Base-by-base conservation (phyloP, 2,113 vertebrate genomes). In the Aegypius monachus region DNA sequence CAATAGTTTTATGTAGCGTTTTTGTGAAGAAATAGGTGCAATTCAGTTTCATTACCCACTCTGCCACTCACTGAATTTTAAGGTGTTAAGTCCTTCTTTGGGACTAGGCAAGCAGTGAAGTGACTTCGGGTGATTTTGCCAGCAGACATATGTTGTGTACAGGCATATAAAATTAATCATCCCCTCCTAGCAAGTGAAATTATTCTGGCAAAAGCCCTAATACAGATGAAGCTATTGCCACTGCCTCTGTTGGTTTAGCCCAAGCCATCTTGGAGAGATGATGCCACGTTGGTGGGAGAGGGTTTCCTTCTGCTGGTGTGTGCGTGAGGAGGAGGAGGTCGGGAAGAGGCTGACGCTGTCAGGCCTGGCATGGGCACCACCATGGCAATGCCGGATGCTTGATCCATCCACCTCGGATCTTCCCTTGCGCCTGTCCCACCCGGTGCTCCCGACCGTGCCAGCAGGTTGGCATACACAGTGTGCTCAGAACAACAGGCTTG, bases 101-200 rank as follows among this genome's bases (percentile, higher is more conserved):
- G 42, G 61, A 82, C 66, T 75, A 85, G 21, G 70, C 68, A 87
- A 95, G 91, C 78, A 53, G 66, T 34, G 66, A 95, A 93, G 62
- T 85, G 40, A 72, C 87, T 95, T 87, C 0, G 9, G 36, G 72
- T 90, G 92, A 48, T 93, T 95, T 90, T 96, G 78, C 52, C 74
- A 91, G 90, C 66, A 23, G 42, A 32, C 93, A 55, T 93, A 84
- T 84, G 81, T 96, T 93, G 73, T 81, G 56, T 85, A 85, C 72
- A 91, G 73, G n/a, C 81, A 79, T 67, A 89, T 70, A 95, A 96
- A 94, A 95, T 93, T 95, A 95, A 86, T 81, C 71, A 17, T 82
- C 53, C 36, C 14, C 23, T 85, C 58, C 81, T 72, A 90, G 38
- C 71, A 58, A 70, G 53, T 88, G 74, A 90, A 92, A 73, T 86